A percentile compares a stretch with the other conserved stretches of the same genome.
phyloP scores from a whole-genome alignment of 2,888 invertebrate species.

The Parnassius orleans region DNA sequence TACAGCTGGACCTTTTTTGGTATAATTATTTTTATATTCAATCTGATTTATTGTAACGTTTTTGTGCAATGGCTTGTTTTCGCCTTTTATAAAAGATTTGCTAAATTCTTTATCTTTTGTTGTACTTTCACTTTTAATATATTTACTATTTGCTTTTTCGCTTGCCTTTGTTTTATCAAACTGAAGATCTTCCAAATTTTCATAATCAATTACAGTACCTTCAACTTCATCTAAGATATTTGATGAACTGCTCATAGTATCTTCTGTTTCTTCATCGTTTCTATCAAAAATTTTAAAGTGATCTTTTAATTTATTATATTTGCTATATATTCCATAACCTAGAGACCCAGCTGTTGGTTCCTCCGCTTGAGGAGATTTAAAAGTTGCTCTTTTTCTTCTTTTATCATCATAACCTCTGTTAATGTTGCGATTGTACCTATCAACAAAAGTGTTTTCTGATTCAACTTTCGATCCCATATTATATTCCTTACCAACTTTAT shows the following conservation, averaged over 20 bases:
- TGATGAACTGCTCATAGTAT: not conserved
- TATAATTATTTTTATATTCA: constrained; percentile 10
- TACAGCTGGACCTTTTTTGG: not conserved
- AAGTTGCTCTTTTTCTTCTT: constrained; percentile 4
- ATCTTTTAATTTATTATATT: constrained; percentile 18
- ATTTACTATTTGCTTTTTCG: not conserved
- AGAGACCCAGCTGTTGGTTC: constrained; percentile 1
- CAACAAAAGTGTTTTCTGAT: constrained; percentile 8
- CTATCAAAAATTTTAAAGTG: constrained; percentile 12
- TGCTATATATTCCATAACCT: constrained; percentile 11
- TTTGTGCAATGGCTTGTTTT: constrained; percentile 5
- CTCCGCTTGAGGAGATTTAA: constrained; percentile 2
- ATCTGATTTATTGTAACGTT: not conserved
- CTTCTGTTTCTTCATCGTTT: constrained; percentile 6
- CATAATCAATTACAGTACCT: constrained; percentile 11
- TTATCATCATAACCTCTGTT: constrained; percentile 1
- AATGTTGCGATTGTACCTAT: not conserved
- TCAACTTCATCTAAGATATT: constrained; percentile 5
- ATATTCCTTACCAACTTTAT: constrained; percentile 12
- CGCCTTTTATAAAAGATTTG: not conserved
- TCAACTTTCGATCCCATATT: constrained; percentile 5
- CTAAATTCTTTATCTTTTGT: not conserved
- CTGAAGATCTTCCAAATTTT: constrained; percentile 14
- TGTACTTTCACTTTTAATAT: not conserved
- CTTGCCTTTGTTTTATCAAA: not conserved